Evolutionary conservation across 2,113 vertebrate genomes (phyloP).

Genomic region (Cryptomyrus ogoouensis): DNA sequence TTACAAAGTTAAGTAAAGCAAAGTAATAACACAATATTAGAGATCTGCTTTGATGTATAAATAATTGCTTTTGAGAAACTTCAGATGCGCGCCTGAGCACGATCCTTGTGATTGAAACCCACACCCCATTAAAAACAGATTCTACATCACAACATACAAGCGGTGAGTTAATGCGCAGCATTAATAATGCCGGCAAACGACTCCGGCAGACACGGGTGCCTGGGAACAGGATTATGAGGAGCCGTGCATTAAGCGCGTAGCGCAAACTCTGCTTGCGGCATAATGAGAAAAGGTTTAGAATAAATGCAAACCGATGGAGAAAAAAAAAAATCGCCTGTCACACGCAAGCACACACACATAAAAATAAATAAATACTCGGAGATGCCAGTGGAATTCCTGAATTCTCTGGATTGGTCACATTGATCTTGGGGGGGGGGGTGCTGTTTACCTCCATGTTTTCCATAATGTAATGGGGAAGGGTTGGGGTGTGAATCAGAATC

Average conservation of each 20-base stretch:
- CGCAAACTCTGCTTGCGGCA: not conserved
- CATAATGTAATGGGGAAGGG: not conserved
- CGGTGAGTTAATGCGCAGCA: not conserved
- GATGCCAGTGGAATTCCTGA: not conserved
- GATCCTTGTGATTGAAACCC: not conserved
- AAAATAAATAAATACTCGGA: not conserved
- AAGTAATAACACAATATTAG: not conserved
- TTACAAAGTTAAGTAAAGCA: not conserved
- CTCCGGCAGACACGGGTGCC: not conserved
- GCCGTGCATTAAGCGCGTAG: conserved; percentile 6
- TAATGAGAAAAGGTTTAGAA: conserved; percentile 9
- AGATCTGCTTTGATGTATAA: not conserved
- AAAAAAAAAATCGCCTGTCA: not conserved
- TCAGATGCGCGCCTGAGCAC: not conserved
- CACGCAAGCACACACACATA: too few species aligned
- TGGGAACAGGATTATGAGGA: not conserved
- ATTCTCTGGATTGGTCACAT: not conserved
- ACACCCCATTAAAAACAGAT: conserved; percentile 17
- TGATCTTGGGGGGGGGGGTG: not conserved
- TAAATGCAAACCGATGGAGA: not conserved
- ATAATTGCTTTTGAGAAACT: conserved; percentile 5
- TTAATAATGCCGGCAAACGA: conserved; percentile 4
- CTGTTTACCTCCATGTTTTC: not conserved
- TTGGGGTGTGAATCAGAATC: not conserved
- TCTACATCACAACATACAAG: not conserved